Percentiles rank a stretch among this genome's conserved stretches.
These are phyloP conservation scores for Ecliptopera silaceata DNA, from an alignment of 2,888 invertebrate genomes.

Conservation along the genomic window DNA sequence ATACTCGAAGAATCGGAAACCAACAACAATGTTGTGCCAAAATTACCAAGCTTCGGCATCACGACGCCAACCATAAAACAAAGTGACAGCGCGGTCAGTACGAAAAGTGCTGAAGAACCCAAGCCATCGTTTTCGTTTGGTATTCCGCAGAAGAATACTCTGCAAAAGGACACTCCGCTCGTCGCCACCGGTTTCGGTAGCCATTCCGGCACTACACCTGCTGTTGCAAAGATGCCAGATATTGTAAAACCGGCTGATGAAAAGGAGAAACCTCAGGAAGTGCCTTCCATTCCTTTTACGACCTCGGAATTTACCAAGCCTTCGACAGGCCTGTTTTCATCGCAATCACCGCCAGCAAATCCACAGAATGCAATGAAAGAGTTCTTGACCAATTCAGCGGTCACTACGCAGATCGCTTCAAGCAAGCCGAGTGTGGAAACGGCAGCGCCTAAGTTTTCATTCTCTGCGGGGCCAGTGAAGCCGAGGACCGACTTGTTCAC, in stretches of 20 bases:
- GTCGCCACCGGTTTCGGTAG: not conserved
- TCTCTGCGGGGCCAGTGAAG: not conserved
- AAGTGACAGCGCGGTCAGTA: conserved; percentile 35
- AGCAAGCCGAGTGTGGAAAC: not conserved
- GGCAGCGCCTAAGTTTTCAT: conserved; percentile 5
- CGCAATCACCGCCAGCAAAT: conserved; percentile 16
- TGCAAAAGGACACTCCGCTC: not conserved
- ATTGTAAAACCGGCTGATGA: conserved; percentile 34
- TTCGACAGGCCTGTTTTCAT: conserved; percentile 28
- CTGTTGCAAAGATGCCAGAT: conserved; percentile 29
- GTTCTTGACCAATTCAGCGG: conserved; percentile 7
- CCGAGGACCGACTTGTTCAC: conserved; percentile 5
- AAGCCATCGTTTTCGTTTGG: conserved; percentile 60
- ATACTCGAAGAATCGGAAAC: conserved; percentile 56
- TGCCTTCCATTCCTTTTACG: conserved; percentile 48
- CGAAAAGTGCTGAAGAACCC: conserved; percentile 36
- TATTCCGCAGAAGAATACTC: conserved; percentile 46
- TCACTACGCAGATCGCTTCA: not conserved
- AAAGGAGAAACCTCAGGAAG: conserved; percentile 54
- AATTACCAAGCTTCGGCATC: conserved; percentile 53
- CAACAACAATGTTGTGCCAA: conserved; percentile 62
- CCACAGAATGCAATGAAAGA: conserved; percentile 12
- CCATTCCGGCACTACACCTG: not conserved
- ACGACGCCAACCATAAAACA: conserved; percentile 46
- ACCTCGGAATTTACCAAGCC: conserved; percentile 17